A percentile compares a stretch with the other conserved stretches of the same genome.
Evolutionary conservation across 2,888 invertebrate species (phyloP).

Genomic region (Pemphredon lugubris): DNA sequence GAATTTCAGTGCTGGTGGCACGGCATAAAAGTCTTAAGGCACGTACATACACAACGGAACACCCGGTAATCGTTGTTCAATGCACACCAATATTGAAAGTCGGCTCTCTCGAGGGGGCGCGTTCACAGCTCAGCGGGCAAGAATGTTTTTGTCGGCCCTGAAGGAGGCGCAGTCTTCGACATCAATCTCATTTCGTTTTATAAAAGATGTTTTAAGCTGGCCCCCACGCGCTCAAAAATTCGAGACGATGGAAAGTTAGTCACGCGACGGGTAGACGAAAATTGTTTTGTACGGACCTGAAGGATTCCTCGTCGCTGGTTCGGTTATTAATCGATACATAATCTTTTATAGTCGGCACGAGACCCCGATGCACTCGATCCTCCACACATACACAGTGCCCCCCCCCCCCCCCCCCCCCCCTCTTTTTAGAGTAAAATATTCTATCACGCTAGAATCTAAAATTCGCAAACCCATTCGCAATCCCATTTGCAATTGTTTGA

Average conservation of each 20-base stretch:
- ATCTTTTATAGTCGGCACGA: too few species aligned
- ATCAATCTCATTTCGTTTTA: constrained; percentile 46
- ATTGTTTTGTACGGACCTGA: too few species aligned
- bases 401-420: too few species aligned
- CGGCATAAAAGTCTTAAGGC: constrained; percentile 33
- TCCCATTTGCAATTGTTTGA: too few species aligned
- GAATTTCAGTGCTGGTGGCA: constrained; percentile 39
- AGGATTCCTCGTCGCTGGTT: too few species aligned
- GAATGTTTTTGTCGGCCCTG: constrained; percentile 71
- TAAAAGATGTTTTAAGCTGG: not conserved
- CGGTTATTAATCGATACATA: too few species aligned
- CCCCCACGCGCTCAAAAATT: not conserved
- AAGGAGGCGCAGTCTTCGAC: constrained; percentile 45
- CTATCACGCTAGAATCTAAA: too few species aligned
- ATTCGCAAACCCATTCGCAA: too few species aligned
- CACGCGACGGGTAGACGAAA: not conserved
- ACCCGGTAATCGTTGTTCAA: constrained; percentile 45
- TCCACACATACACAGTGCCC: too few species aligned
- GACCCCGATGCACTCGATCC: too few species aligned
- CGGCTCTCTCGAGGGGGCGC: constrained; percentile 28
- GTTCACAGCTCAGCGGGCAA: constrained; percentile 69
- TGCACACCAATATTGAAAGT: constrained; percentile 37
- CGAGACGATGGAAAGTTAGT: not conserved
- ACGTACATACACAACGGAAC: constrained; percentile 10
- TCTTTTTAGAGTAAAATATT: too few species aligned